These are phyloP conservation scores for Aphrocallistes beatrix DNA, from an alignment of 37 sponge, comb jelly and placozoan genomes.

Conservation along the genomic window DNA sequence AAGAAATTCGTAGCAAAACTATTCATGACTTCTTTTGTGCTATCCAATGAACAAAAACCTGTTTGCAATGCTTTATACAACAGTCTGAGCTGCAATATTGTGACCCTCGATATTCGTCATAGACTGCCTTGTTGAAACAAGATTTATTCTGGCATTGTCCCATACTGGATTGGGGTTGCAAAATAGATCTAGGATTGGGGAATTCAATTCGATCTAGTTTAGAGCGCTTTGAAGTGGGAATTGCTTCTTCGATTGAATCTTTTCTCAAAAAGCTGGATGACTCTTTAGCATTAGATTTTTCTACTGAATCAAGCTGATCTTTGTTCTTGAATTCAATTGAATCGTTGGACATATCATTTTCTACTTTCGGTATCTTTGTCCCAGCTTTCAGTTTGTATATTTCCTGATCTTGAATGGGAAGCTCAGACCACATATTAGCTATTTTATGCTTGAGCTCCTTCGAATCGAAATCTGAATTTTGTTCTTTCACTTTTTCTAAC, in stretches of 20 bases:
- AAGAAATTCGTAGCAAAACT: not conserved
- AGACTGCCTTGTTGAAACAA: not conserved
- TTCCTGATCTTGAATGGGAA: not conserved
- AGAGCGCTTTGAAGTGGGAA: not conserved
- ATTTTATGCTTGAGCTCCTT: not conserved
- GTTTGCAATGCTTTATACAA: not conserved
- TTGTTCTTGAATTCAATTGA: not conserved
- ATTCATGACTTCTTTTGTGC: not conserved
- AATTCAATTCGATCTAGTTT: not conserved
- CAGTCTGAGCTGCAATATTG: not conserved
- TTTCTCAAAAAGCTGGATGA: not conserved
- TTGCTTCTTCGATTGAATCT: not conserved
- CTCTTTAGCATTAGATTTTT: not conserved
- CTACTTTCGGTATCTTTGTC: not conserved
- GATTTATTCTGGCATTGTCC: not conserved
- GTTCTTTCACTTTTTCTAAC: not conserved
- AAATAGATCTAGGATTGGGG: not conserved
- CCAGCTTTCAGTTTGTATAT: not conserved
- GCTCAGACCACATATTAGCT: not conserved
- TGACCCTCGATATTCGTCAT: not conserved
- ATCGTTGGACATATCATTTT: not conserved
- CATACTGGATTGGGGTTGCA: not conserved
- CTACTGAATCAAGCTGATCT: not conserved
- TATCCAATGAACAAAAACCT: not conserved
- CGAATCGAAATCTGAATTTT: not conserved